Evolutionary conservation across 2,888 invertebrate species (phyloP).

Genomic region (Craniophora ligustri): DNA sequence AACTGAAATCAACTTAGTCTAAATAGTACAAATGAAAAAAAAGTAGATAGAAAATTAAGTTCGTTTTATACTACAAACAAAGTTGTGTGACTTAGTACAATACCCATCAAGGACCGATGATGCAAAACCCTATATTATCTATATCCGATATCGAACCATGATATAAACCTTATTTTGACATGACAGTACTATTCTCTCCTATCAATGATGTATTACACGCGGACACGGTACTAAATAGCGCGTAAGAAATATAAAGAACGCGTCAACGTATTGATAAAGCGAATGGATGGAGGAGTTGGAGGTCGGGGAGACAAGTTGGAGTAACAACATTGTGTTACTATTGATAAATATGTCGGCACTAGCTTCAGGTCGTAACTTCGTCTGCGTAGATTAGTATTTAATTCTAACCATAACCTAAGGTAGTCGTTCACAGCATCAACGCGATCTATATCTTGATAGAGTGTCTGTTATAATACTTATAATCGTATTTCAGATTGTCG

Average conservation of each 20-base stretch:
- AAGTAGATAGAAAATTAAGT: slow-evolving; percentile 16
- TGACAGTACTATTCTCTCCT: slow-evolving; percentile 38
- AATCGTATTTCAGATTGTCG: too few relatives aligned
- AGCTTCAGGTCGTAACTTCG: too few relatives aligned
- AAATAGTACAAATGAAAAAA: too few relatives aligned
- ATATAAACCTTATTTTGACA: slow-evolving; percentile 38
- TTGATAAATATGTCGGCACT: slow-evolving; percentile 11
- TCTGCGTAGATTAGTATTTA: too few relatives aligned
- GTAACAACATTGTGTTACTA: slow-evolving; percentile 24
- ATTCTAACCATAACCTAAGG: too few relatives aligned
- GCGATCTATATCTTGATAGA: too few relatives aligned
- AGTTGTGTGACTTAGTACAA: slow-evolving; percentile 43
- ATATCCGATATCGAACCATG: slow-evolving; percentile 37
- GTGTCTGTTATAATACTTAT: too few relatives aligned
- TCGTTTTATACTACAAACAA: slow-evolving; percentile 47
- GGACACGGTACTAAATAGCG: slow-evolving; percentile 28
- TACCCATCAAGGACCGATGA: slow-evolving; percentile 27
- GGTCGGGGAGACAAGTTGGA: slow-evolving; percentile 29
- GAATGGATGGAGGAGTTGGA: slow-evolving; percentile 32
- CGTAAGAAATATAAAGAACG: slow-evolving; percentile 25
- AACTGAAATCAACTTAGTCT: too few relatives aligned
- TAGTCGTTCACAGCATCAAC: too few relatives aligned
- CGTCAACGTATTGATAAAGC: slow-evolving; percentile 39
- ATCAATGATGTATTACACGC: slow-evolving; percentile 44
- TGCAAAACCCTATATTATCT: slow-evolving; percentile 53